A percentile compares a stretch with the other conserved stretches of the same genome.
Conservation (phyloP, 2,113 vertebrate genomes). For the Illadopsis cleaveri region DNA sequence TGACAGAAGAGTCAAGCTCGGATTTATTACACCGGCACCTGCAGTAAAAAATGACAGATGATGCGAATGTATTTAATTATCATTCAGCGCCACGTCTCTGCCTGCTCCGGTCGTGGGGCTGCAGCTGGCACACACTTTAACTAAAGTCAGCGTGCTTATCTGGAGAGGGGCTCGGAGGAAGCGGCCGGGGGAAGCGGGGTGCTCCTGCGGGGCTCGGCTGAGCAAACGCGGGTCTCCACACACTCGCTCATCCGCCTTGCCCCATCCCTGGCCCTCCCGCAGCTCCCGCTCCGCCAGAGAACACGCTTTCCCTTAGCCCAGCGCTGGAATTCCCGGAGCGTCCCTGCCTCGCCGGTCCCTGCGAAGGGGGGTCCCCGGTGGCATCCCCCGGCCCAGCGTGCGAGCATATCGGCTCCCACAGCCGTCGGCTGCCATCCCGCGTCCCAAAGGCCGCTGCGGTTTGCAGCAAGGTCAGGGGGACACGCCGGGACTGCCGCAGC, state of each 20-base stretch:
- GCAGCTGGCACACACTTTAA: conserved; percentile 74
- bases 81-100: conserved; percentile 86
- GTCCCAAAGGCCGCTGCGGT: background rate
- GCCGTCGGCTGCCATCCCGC: background rate
- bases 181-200: conserved; percentile 71
- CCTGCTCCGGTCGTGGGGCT: conserved; percentile 77
- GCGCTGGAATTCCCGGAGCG: background rate
- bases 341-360: background rate
- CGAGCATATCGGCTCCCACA: background rate
- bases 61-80: conserved; percentile 87
- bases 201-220: conserved; percentile 70
- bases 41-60: conserved; percentile 72
- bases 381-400: background rate
- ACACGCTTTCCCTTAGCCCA: background rate
- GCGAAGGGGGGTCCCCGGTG: background rate
- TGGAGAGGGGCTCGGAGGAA: conserved; percentile 47
- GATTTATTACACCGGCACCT: conserved; percentile 74
- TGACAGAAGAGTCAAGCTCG: conserved; percentile 55
- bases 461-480: conserved; percentile 13
- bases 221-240: conserved; percentile 71
- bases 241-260: conserved; percentile 59
- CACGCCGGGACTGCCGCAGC: background rate
- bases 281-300: background rate
- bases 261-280: background rate
- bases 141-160: conserved; percentile 87